phyloP scores from a whole-genome alignment of 2,888 invertebrate species.

The Tineola bisselliella region DNA sequence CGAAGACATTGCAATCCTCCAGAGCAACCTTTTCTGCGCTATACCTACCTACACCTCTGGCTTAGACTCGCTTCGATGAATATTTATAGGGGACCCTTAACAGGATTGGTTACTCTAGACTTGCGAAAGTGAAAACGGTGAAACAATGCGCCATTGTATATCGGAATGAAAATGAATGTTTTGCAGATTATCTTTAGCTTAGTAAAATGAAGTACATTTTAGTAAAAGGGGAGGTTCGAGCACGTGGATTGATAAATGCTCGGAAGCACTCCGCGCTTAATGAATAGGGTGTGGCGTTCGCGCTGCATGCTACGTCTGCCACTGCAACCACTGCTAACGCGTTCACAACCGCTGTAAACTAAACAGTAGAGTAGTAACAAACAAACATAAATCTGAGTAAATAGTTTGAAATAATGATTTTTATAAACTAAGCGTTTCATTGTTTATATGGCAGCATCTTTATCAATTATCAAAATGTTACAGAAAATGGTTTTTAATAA shows the following conservation, averaged over 20 bases:
- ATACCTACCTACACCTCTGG: background rate
- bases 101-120: background rate
- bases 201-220: slow-evolving; percentile 4
- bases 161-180: slow-evolving; percentile 3
- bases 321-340: slow-evolving; percentile 1
- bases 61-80: slow-evolving; percentile 2
- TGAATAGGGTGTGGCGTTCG: slow-evolving; percentile 56
- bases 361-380: too few relatives aligned
- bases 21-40: background rate
- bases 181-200: slow-evolving; percentile 7
- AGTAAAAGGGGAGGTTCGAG: slow-evolving; percentile 21
- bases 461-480: too few relatives aligned
- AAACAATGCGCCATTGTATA: background rate
- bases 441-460: too few relatives aligned
- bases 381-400: too few relatives aligned
- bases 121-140: background rate
- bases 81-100: slow-evolving; percentile 5
- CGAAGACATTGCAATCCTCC: slow-evolving; percentile 8
- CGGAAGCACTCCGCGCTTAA: slow-evolving; percentile 64
- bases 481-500: background rate
- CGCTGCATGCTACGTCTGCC: background rate
- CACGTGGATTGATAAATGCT: slow-evolving; percentile 62
- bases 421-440: too few relatives aligned
- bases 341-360: background rate
- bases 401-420: too few relatives aligned